Base-by-base conservation (phyloP, 1,140 invertebrate species). In the Notospermus geniculatus region DNA sequence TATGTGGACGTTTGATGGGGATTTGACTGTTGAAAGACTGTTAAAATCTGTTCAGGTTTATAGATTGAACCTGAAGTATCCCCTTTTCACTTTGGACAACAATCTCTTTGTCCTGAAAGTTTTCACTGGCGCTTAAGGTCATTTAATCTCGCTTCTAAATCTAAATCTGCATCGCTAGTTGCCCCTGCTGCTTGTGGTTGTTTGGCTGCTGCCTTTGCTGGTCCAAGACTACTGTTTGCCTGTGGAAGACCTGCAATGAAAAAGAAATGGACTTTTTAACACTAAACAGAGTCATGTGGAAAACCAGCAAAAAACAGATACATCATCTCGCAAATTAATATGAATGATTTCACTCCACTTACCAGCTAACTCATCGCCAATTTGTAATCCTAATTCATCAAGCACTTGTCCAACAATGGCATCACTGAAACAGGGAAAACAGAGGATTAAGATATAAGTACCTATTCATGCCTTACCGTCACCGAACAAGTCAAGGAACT, bases 331-430 rank as follows among this genome's bases (percentile, higher is more conserved):
- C 19, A 1, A 7, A 13, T 29, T 19, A 25, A 55, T 11, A 32
- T 23, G 5, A 30, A 55, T 55, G 25, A 9, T 25, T 55, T 50
- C 4, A 5, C 46, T 22, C 25, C n/a, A 22, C 65, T 65, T 68
- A 77, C 74, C 71, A 67, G 75, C 72, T 22, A 80, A 54, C 43
- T 79, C 67, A 67, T 80, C 78, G 29, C 73, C 73, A 62, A 99
- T 84, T 82, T 98, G 93, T 54, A 99, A 85, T 55, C 97, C 97
- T 61, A 99, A 82, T 83, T 99, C 97, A 80, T 99, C 97, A 62
- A 99, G 82, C 27, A 98, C 94, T 86, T 98, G 93, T 7, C 88
- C 86, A n/a, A 83, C 77, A 57, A 81, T 67, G 54, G 77, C 75
- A 68, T 82, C 77, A 65, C 78, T 80, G 62, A 54, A 72, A 72